A percentile compares a stretch with the other conserved stretches of the same genome.
Evolutionary conservation across 1,140 invertebrate genomes (phyloP).

Genomic region (Papilio xuthus): DNA sequence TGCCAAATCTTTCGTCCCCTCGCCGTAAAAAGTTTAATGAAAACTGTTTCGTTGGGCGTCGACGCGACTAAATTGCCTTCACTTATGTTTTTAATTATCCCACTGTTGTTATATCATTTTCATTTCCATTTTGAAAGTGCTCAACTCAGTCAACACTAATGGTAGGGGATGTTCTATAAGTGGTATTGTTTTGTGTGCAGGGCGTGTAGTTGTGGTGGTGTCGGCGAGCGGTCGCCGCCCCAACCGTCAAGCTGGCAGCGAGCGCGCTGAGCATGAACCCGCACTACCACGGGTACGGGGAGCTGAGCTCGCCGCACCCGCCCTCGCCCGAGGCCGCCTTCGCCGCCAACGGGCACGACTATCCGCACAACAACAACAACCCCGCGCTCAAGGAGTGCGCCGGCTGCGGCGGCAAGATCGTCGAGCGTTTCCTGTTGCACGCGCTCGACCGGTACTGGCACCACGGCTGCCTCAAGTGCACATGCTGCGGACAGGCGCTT

Average conservation of each 20-base stretch:
- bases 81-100: constrained; percentile 6
- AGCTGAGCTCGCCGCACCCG: constrained; percentile 86
- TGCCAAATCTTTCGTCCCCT: constrained; percentile 30
- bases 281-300: constrained; percentile 87
- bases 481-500: constrained; percentile 91
- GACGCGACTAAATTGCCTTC: constrained; percentile 12
- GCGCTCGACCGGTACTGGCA: constrained; percentile 97
- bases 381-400: constrained; percentile 85
- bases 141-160: not conserved
- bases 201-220: constrained; percentile 78
- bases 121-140: not conserved
- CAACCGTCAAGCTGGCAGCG: constrained; percentile 85
- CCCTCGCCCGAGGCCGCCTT: constrained; percentile 84
- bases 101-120: not conserved
- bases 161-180: not conserved
- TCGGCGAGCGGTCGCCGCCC: constrained; percentile 75
- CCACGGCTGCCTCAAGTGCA: constrained; percentile 95
- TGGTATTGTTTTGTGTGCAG: constrained; percentile 51
- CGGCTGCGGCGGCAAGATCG: constrained; percentile 89
- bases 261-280: constrained; percentile 86
- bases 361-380: constrained; percentile 83
- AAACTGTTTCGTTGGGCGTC: constrained; percentile 7
- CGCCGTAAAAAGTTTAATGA: constrained; percentile 30
- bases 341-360: constrained; percentile 77
- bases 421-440: constrained; percentile 93